These are phyloP conservation scores for Cotesia typhae DNA, from an alignment of 1,140 invertebrate genomes.

Conservation along the genomic window DNA sequence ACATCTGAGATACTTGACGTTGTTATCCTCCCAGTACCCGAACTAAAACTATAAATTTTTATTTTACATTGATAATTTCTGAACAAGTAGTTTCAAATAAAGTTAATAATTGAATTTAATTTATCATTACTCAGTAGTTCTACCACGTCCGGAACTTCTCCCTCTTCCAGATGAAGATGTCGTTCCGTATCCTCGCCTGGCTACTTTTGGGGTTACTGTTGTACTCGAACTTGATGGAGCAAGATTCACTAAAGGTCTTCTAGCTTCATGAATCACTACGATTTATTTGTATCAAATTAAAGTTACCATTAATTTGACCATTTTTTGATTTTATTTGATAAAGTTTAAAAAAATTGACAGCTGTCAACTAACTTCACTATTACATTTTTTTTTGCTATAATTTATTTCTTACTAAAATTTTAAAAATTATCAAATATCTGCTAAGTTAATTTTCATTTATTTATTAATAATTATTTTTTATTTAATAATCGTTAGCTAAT, in stretches of 20 bases:
- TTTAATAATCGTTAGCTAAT: too few relatives aligned
- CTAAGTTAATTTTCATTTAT: background rate
- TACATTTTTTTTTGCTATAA: too few relatives aligned
- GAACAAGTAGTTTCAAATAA: background rate
- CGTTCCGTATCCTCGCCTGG: background rate
- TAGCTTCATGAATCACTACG: background rate
- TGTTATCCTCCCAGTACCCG: background rate
- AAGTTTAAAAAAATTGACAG: too few relatives aligned
- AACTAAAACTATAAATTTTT: background rate
- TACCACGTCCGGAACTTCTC: background rate
- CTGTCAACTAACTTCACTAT: background rate
- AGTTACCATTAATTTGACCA: too few relatives aligned
- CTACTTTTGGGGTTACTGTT: constrained; percentile 9
- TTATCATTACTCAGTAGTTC: constrained; percentile 11
- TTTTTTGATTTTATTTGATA: too few relatives aligned
- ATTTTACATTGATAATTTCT: background rate
- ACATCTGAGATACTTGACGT: constrained; percentile 6
- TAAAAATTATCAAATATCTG: background rate
- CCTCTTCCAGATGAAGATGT: constrained; percentile 16
- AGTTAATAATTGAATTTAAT: background rate
- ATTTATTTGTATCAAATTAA: background rate
- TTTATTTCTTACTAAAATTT: too few relatives aligned
- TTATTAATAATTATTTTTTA: background rate
- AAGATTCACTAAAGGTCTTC: background rate
- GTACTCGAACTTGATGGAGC: constrained; percentile 20